A percentile compares a stretch with the other conserved stretches of the same genome.
Conservation (phyloP, 1,140 invertebrate genomes). For the Tribolium castaneum region DNA sequence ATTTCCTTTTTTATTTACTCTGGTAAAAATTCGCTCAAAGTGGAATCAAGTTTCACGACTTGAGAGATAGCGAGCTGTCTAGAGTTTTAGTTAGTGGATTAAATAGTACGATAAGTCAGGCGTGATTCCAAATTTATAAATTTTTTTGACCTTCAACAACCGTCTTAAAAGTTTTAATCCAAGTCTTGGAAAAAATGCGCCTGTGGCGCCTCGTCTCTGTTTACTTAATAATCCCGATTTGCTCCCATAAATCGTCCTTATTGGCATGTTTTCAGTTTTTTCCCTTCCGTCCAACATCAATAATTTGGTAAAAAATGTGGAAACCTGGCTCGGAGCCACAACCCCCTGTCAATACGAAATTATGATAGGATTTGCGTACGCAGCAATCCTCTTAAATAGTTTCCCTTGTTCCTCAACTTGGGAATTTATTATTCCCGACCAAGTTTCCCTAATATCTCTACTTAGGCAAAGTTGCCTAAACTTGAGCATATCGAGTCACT, state of each 20-base stretch:
- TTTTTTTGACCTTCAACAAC: not conserved
- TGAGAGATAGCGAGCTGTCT: not conserved
- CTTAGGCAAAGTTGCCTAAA: not conserved
- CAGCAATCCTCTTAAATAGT: conserved; percentile 40
- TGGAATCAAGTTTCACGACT: no score
- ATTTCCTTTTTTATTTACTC: no score
- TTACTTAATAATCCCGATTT: not conserved
- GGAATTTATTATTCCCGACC: no score
- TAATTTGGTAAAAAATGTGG: conserved; percentile 1
- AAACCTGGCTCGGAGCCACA: not conserved
- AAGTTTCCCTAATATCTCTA: conserved; percentile 18
- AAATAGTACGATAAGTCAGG: not conserved
- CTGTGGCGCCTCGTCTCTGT: not conserved
- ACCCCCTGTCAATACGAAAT: not conserved
- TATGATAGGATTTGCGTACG: not conserved
- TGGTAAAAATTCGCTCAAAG: no score
- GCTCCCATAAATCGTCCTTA: not conserved
- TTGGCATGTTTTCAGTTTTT: conserved; percentile 20
- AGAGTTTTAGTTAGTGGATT: not conserved
- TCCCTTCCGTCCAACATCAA: not conserved
- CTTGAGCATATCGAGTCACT: conserved; percentile 46
- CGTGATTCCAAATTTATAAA: not conserved
- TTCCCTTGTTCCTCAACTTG: not conserved
- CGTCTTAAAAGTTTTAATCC: conserved; percentile 2
- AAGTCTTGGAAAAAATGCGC: not conserved